Evolutionary conservation across 2,113 vertebrate species (phyloP).

Genomic region (Helogale parvula): DNA sequence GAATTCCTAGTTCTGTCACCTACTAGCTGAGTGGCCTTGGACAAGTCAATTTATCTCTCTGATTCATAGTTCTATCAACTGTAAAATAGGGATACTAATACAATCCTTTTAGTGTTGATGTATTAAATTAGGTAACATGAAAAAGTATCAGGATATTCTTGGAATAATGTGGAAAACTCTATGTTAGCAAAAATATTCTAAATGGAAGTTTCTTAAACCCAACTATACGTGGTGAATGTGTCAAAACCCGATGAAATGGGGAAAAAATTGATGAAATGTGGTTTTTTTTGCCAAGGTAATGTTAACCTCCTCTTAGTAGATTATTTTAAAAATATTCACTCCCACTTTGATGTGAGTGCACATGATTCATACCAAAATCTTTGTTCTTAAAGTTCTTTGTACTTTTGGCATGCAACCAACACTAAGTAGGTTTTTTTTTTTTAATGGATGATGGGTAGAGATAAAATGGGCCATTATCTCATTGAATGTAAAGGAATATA

Average conservation of each 20-base stretch:
- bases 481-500: background rate
- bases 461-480: background rate
- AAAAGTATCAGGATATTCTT: background rate
- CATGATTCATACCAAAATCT: background rate
- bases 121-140: conserved; percentile 15
- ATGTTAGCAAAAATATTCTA: background rate
- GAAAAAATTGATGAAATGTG: background rate
- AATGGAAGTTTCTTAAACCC: background rate
- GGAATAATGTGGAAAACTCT: background rate
- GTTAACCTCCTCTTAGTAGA: background rate
- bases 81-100: background rate
- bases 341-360: background rate
- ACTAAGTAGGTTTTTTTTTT: background rate
- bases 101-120: background rate
- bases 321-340: background rate
- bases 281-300: background rate
- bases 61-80: background rate
- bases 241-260: background rate
- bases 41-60: background rate
- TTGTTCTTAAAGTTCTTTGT: background rate
- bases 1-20: background rate
- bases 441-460: background rate
- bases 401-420: background rate
- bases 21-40: background rate
- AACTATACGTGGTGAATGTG: background rate